Evolutionary conservation across 2,113 vertebrate species (phyloP).

Genomic region (Tachuris rubrigastra): DNA sequence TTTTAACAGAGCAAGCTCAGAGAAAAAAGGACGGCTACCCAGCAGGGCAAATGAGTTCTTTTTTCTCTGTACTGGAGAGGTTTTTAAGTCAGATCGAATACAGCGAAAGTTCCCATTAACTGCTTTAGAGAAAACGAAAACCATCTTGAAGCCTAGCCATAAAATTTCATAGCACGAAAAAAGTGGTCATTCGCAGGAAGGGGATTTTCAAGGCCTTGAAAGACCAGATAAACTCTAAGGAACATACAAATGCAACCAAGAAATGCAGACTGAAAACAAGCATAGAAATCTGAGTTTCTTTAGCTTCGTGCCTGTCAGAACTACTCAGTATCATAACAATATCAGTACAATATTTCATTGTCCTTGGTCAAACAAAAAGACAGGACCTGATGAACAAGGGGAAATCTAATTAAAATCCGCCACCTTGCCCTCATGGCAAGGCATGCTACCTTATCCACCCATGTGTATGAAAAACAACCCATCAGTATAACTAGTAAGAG

Average conservation of each 20-base stretch:
- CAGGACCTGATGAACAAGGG: background rate
- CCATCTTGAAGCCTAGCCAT: background rate
- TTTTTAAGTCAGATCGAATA: background rate
- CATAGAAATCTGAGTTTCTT: background rate
- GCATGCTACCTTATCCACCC: background rate
- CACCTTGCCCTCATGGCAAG: background rate
- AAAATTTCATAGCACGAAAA: background rate
- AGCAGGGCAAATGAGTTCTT: background rate
- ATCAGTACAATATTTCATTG: background rate
- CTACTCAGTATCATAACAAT: background rate
- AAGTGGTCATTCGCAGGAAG: background rate
- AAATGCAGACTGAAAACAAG: background rate
- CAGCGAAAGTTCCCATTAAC: background rate
- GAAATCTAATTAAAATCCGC: background rate
- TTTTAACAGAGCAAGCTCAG: background rate
- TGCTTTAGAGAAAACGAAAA: background rate
- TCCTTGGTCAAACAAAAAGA: background rate
- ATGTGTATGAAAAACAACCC: background rate
- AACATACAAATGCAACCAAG: background rate
- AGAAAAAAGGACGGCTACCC: background rate
- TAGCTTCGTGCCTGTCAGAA: background rate
- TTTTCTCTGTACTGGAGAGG: background rate
- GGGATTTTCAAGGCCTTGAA: background rate
- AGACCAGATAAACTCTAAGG: background rate
- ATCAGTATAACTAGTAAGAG: background rate